A percentile compares a stretch with the other conserved stretches of the same genome.
These are phyloP conservation scores for Macroramphosus scolopax DNA, from an alignment of 2,797 vertebrate genomes.

Conservation along the genomic window DNA sequence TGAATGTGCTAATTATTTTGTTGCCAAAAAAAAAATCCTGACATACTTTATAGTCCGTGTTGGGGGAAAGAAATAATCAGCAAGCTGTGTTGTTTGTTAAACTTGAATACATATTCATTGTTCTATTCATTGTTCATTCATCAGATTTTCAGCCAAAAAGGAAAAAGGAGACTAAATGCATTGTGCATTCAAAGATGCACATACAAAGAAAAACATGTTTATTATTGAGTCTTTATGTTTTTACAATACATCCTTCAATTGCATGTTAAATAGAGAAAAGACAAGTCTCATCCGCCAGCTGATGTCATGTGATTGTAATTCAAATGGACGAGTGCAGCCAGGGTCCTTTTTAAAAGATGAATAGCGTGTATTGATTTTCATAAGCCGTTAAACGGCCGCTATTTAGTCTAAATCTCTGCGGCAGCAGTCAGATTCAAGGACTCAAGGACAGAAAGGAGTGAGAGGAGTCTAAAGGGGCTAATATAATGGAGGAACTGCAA, in stretches of 20 bases:
- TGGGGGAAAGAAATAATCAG: too few relatives aligned
- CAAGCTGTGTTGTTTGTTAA: too few relatives aligned
- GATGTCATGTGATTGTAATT: constrained; percentile 59
- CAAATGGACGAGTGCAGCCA: constrained; percentile 63
- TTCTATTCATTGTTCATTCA: too few relatives aligned
- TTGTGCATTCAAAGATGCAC: background rate
- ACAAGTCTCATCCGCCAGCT: constrained; percentile 26
- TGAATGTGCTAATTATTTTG: too few relatives aligned
- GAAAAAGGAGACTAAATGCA: background rate
- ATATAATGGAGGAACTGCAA: constrained; percentile 54
- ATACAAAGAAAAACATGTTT: background rate
- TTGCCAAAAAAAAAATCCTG: too few relatives aligned
- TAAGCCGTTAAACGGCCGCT: constrained; percentile 60
- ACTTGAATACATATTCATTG: too few relatives aligned
- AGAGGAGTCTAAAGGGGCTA: constrained; percentile 43
- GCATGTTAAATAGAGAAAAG: constrained; percentile 20
- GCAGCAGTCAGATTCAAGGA: constrained; percentile 49
- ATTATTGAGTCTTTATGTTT: background rate
- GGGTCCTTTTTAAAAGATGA: constrained; percentile 71
- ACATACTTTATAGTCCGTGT: too few relatives aligned
- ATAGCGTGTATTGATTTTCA: constrained; percentile 72
- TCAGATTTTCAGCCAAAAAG: too few relatives aligned
- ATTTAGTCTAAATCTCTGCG: constrained; percentile 58
- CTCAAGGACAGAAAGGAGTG: constrained; percentile 63
- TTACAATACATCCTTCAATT: constrained; percentile 9